Evolutionary conservation across 2,113 vertebrate genomes (phyloP).

Genomic region (Embiotoca jacksoni): DNA sequence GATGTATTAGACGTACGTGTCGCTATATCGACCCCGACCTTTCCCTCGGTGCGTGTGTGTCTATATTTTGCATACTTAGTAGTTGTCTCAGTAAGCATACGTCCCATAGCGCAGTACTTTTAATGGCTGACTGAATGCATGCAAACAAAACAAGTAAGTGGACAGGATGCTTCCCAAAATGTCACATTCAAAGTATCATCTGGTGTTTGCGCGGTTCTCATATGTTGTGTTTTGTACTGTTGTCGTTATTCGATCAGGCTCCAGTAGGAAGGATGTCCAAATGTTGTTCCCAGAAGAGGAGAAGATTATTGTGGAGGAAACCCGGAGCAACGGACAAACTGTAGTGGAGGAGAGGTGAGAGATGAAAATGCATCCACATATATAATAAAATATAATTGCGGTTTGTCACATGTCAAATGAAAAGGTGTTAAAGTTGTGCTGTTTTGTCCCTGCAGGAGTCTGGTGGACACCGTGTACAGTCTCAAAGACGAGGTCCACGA

Average conservation of each 20-base stretch:
- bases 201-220: not conserved
- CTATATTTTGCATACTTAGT: not conserved
- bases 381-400: not conserved
- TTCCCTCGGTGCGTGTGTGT: constrained; percentile 4
- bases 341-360: constrained; percentile 97
- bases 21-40: not conserved
- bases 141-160: constrained; percentile 12
- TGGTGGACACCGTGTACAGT: constrained; percentile 97
- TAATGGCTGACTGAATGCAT: not conserved
- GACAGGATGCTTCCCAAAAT: not conserved
- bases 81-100: not conserved
- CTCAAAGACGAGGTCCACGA: constrained; percentile 97
- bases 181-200: not conserved
- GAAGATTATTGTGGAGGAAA: constrained; percentile 98
- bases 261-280: constrained; percentile 94
- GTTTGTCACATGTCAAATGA: too few relatives aligned
- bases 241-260: constrained; percentile 80
- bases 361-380: not conserved
- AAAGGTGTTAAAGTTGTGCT: not conserved
- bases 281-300: constrained; percentile 98
- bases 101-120: too few relatives aligned
- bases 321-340: constrained; percentile 96
- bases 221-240: not conserved
- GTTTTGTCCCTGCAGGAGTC: constrained; percentile 85
- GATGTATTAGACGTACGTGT: not conserved